These are phyloP conservation scores for Pogonocichla stellata DNA, from an alignment of 2,113 vertebrate genomes.

Conservation along the genomic window DNA sequence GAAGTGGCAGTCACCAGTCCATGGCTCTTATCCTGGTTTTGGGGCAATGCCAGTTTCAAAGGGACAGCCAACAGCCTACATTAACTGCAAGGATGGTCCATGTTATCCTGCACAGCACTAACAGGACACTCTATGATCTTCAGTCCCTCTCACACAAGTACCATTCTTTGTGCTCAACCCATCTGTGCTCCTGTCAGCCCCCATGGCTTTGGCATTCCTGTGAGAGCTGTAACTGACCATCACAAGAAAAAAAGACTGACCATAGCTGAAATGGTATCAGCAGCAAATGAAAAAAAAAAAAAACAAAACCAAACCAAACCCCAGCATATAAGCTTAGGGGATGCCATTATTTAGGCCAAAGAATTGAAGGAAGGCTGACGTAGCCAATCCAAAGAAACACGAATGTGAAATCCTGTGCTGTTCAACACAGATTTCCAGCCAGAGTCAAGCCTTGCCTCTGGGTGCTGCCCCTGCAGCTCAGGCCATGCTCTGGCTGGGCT, in stretches of 20 bases:
- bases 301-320: not conserved
- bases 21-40: not conserved
- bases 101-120: not conserved
- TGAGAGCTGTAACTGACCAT: not conserved
- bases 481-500: not conserved
- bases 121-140: accelerated
- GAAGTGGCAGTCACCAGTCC: not conserved
- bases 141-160: not conserved
- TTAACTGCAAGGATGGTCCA: not conserved
- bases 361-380: constrained; percentile 52
- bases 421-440: not conserved
- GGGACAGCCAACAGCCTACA: accelerated
- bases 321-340: not conserved
- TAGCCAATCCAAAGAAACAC: not conserved
- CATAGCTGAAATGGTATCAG: not conserved
- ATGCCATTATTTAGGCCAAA: constrained; percentile 34
- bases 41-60: not conserved
- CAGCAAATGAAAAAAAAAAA: not conserved
- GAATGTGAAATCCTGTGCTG: not conserved
- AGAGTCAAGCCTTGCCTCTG: not conserved
- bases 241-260: not conserved
- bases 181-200: not conserved
- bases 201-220: not conserved
- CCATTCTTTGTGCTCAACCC: accelerated
- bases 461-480: not conserved